Evolutionary conservation across 1,140 invertebrate species (phyloP), one percentile per base, ranked within the genome.

Genomic region (Nomia melanderi): DNA sequence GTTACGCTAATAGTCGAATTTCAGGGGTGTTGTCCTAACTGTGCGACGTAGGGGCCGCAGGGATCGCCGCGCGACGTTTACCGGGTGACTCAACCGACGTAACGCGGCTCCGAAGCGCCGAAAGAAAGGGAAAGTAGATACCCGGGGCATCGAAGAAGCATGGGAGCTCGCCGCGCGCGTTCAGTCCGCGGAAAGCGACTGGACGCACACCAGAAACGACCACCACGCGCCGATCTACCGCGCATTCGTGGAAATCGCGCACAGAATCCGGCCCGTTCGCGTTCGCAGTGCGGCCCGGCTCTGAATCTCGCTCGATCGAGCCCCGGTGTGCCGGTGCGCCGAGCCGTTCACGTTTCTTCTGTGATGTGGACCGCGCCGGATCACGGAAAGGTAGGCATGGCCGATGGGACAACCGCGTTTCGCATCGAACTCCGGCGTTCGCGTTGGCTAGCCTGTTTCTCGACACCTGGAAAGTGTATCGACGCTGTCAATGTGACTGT

Each of bases 81-180:
- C 69, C 72, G 62, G 77, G 74, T 82, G 83, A 82, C 73, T 85
- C 67, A 77, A 85, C 56, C 27, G 57, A 25, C 31, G 62, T 44
- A 78, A 59, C 59, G 44, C 36, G 72, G 59, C 78, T 72, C 59
- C 41, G 71, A 86, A 81, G 78, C 65, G 72, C 77, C 79, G 84
- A 88, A 91, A 88, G 90, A 91, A 91, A 91, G 90, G 90, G 90
- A 91, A 91, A 91, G 90, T 84, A 82, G n/a, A n/a, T 25, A 56
- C 73, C 74, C 71, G 79, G 80, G 85, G 87, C 82, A 86, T 73
- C 69, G 77, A 74, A n/a, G n/a, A n/a, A 77, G 75, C 60, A 75
- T 84, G 64, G 77, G 33, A 66, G 85, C 72, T 76, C 47, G 64
- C 62, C 69, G 81, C 79, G 82, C 82, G 82, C 83, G 86, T 80